Evolutionary conservation across 2,888 invertebrate species (phyloP).

Genomic region (Scaptomyza tumidula): DNA sequence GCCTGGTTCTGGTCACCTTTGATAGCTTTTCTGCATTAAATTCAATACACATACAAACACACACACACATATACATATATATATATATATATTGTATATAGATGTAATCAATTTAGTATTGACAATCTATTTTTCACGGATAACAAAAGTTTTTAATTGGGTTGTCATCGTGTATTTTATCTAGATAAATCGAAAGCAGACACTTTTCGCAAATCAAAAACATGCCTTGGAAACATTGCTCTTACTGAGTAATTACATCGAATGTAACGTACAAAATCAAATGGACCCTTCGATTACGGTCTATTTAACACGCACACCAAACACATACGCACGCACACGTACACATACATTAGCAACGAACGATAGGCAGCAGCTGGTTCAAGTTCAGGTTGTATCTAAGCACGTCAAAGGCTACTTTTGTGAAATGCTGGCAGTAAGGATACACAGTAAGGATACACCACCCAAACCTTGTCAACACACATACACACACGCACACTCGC

Average conservation of each 20-base stretch:
- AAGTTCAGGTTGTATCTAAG: slow-evolving; percentile 1
- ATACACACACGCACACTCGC: slow-evolving; percentile 16
- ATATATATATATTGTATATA: no score
- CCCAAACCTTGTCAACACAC: slow-evolving; percentile 12
- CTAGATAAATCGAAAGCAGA: neutral
- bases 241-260: slow-evolving; percentile 50
- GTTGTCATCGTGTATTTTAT: slow-evolving; percentile 39
- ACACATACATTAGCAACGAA: slow-evolving; percentile 12
- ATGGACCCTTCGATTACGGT: slow-evolving; percentile 48
- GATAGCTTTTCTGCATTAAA: slow-evolving; percentile 19
- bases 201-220: slow-evolving; percentile 14
- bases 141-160: slow-evolving; percentile 76
- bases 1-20: neutral
- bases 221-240: slow-evolving; percentile 24
- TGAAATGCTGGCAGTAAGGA: slow-evolving; percentile 4
- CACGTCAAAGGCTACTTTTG: slow-evolving; percentile 28
- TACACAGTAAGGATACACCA: slow-evolving; percentile 1
- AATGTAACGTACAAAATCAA: slow-evolving; percentile 32
- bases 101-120: slow-evolving; percentile 64
- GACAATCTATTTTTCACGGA: slow-evolving; percentile 37
- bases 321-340: slow-evolving; percentile 5
- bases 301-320: slow-evolving; percentile 31
- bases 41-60: no score
- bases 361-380: slow-evolving; percentile 26
- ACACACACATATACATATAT: no score